Evolutionary conservation across 2,113 vertebrate genomes (phyloP), one percentile per base, ranked within the genome.

Genomic region (Gavia stellata): DNA sequence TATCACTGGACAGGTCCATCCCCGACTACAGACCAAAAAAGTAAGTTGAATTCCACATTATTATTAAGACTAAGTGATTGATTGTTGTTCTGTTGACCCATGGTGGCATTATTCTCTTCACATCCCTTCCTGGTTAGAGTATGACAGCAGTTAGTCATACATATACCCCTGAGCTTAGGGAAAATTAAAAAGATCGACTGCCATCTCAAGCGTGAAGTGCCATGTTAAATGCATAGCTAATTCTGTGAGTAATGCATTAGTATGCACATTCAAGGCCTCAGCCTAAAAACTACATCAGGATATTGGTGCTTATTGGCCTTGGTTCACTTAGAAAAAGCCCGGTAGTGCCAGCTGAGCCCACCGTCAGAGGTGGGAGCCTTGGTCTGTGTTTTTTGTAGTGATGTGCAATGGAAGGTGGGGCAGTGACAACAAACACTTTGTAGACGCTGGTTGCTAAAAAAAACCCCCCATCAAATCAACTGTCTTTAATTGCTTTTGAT

Each of bases 1-100:
- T 99, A 97, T 99, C 99, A 33, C 98, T 99, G 96, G 99, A 99
- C 98, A 98, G 99, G 75, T 99, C 98, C 93, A 99, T 99, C 95
- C 99, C 99, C 0, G 99, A 99, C 98, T 99, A 99, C 98, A 98
- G 99, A 96, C 99, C 99, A 24, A 99, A 99, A 97, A 99, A 99
- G 99, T 99, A 98, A 98, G 98, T 98, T 31, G 21, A 68, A 59
- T 77, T 91, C 58, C 33, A n/a, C 2, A 0, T 89, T 87, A 6
- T 81, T 83, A 21, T 81, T 74, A 25, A 58, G 11, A 68, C 14
- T n/a, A 82, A 82, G 42, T 44, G 31, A 7, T 21, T 80, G 34
- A 14, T 34, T 50, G 25, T 61, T 80, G 36, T 80, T 93, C 45
- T 91, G 11, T 36, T 88, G 38, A 53, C 42, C 26, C 17, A 6